Conservation (phyloP, 2,888 invertebrate genomes). For the Agrypnus murinus region DNA sequence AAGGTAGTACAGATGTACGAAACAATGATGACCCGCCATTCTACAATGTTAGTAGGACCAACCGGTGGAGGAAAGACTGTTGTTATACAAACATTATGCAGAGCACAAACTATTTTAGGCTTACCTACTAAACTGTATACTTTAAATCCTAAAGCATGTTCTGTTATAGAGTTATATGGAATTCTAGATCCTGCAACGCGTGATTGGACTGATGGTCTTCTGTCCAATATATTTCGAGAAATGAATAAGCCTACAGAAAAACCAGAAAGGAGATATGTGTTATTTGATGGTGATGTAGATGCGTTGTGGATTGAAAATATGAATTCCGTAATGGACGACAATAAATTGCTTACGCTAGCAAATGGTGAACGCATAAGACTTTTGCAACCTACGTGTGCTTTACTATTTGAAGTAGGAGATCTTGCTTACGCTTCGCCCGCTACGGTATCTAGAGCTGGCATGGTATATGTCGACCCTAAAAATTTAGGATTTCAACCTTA, state of each 20-base stretch:
- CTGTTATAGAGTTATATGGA: constrained; percentile 92
- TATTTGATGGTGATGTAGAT: constrained; percentile 96
- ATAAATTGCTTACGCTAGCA: constrained; percentile 89
- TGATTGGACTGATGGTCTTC: constrained; percentile 95
- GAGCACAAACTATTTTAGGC: constrained; percentile 85
- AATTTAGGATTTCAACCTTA: constrained; percentile 90
- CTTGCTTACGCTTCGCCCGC: constrained; percentile 94
- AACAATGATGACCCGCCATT: constrained; percentile 96
- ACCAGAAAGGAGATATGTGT: constrained; percentile 86
- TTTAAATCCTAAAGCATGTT: constrained; percentile 93
- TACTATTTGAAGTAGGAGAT: constrained; percentile 94
- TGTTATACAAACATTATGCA: constrained; percentile 84
- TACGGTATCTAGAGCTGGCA: constrained; percentile 93
- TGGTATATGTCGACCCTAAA: constrained; percentile 96
- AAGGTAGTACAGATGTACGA: constrained; percentile 88
- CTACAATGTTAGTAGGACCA: constrained; percentile 93
- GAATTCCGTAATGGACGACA: constrained; percentile 98
- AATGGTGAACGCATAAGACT: constrained; percentile 92
- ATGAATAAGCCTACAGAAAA: constrained; percentile 87
- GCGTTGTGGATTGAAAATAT: constrained; percentile 97
- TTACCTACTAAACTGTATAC: constrained; percentile 86
- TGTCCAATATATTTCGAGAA: constrained; percentile 93
- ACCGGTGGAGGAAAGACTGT: constrained; percentile 95
- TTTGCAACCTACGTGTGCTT: constrained; percentile 85
- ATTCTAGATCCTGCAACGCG: constrained; percentile 88